Base-by-base conservation (phyloP, 2,888 invertebrate species). In the Microplitis deprimator region DNA sequence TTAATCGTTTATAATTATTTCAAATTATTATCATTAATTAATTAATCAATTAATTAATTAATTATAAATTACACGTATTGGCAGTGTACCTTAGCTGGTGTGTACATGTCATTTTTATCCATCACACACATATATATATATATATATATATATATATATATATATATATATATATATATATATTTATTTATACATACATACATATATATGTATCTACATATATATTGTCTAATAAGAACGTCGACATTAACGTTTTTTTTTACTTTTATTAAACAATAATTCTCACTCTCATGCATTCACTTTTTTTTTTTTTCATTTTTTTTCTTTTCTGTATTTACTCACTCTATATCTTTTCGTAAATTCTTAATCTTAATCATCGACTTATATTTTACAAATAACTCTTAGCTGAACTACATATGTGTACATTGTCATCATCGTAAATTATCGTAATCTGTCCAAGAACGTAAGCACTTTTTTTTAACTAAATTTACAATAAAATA, bases 1-100 rank as follows among this genome's bases (percentile, higher is more conserved):
- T 79, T 78, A 73, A 79, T 10, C 50, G 50, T 50, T 50, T 50
- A 50, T 50, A 50, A 10, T 50, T 50, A 50, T 4, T 50, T 50
- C 13, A 50, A 50, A 50, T 50, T 50, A 50, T 50, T 50, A 81
- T 78, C 78, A 76, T 77, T 79, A 79, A 74, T 77, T 61, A 73
- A 68, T 79, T 79, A 80, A 80, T 82, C 83, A 77, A 81, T 29
- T 29, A 29, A 29, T 29, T 29, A 29, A 29, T 29, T 78, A 81
- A 79, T 83, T 84, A 83, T 86, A 85, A 87, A 85, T 88, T 88
- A 88, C 87, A 89, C 86, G 83, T 88, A 89, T 87, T 89, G 89
- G 89, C 89, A 89, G 89, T 89, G 88, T 86, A 88, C 83, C 84
- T 87, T 85, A 88, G 89, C 89, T 89, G 88, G 89, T 87, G 87